Conservation (phyloP, 92 coral and sea anemone species). For the Isaurus tuberculatus region DNA sequence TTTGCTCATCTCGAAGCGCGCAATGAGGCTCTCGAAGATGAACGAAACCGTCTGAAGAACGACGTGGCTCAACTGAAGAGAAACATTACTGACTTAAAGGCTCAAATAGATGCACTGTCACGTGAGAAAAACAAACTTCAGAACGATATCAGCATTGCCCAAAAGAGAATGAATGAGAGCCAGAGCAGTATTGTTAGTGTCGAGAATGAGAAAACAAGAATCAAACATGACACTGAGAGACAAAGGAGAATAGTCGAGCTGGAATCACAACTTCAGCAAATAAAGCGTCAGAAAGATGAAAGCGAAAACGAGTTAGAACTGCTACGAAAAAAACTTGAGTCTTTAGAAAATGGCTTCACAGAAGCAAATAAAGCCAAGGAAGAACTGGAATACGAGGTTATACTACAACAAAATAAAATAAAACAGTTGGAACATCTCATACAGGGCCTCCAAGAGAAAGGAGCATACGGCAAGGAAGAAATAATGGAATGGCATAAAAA, state of each 20-base stretch:
- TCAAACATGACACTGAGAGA: slow-evolving; percentile 67
- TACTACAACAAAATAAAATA: slow-evolving; percentile 78
- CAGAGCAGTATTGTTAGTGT: slow-evolving; percentile 51
- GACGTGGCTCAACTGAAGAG: slow-evolving; percentile 83
- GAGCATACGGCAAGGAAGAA: slow-evolving; percentile 88
- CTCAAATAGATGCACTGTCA: slow-evolving; percentile 78
- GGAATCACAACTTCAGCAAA: slow-evolving; percentile 77
- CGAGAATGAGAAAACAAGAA: slow-evolving; percentile 70
- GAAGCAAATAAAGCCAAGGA: slow-evolving; percentile 84
- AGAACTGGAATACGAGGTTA: slow-evolving; percentile 82
- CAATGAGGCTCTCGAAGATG: slow-evolving; percentile 81
- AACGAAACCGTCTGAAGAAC: slow-evolving; percentile 79
- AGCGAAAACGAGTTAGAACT: slow-evolving; percentile 77
- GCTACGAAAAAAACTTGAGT: slow-evolving; percentile 76
- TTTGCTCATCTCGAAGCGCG: slow-evolving; percentile 81
- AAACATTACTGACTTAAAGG: slow-evolving; percentile 80
- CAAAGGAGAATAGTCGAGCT: slow-evolving; percentile 88
- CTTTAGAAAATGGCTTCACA: slow-evolving; percentile 79
- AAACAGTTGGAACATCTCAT: slow-evolving; percentile 88
- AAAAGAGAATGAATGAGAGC: slow-evolving; percentile 70
- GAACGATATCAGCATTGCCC: slow-evolving; percentile 70
- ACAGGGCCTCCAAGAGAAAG: slow-evolving; percentile 85
- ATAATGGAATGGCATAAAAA: slow-evolving; percentile 96
- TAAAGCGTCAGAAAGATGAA: slow-evolving; percentile 82
- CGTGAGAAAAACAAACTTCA: slow-evolving; percentile 89